Base-by-base conservation (phyloP, 2,888 invertebrate genomes). In the Drosophila falleni region DNA sequence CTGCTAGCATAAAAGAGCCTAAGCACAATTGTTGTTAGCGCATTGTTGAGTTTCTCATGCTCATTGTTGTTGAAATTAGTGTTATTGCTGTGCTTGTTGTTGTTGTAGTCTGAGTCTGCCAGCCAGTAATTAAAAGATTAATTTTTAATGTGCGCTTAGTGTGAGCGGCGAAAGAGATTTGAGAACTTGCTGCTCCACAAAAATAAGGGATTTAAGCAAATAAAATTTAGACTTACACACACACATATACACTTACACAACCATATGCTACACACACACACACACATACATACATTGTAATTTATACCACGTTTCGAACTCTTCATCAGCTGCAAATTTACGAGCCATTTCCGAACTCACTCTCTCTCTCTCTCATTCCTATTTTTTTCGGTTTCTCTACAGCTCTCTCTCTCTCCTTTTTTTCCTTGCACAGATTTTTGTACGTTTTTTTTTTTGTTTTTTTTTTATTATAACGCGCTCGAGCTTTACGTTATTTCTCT, bases 71-170 rank as follows among this genome's bases (percentile, higher is more conserved):
- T 29, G 46, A 10, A 29, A 37, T 23, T 35, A n/a, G 1, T 35
- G 11, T 29, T 41, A 35, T 37, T 10, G 11, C 9, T 23, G 37
- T 33, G 50, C 41, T 65, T 74, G 37, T 33, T 54, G 46, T 65
- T 74, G 63, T 66, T 58, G 61, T 41, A 31, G 63, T 8, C 31
- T 35, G 39, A 78, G 31, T 58, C 71, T 51, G 50, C 37, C 66
- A 51, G 66, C 51, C 82, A 65, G 87, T 84, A 84, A 84, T 84
- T 89, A 84, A 84, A 89, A 80, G 84, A 89, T 84, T 84, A 89
- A 84, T 84, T 89, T 83, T 84, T 86, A 89, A 84, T 84, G 78
- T 60, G 61, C 70, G 80, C 83, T 84, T 82, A 80, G 83, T 65
- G 65, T 29, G 54, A 50, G 10, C 31, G n/a, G 29, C 50, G 42